Evolutionary conservation across 1,140 invertebrate species (phyloP), one percentile per base, ranked within the genome.

Genomic region (Diuraphis noxia): DNA sequence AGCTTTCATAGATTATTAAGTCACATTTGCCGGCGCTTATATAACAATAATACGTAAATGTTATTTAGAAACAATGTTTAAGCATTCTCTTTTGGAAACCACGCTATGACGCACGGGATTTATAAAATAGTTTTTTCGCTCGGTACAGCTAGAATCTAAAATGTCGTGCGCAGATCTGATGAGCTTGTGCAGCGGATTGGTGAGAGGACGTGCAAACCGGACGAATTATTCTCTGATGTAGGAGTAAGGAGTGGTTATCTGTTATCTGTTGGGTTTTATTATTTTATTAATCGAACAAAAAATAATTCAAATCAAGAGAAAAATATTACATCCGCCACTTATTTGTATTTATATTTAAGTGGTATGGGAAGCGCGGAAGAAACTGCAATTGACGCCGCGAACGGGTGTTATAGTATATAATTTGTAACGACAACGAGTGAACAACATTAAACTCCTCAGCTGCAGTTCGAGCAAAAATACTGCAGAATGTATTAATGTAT

Each of bases 51-150:
- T 81, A 40, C 79, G 23, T 81, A 25, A 40, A 81, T 38, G 79
- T 81, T 81, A 81, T 81, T 81, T 81, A 81, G 79, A 81, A 81
- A 81, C 79, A 81, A 81, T 81, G 38, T 40, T 81, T 81, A 40
- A 40, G 79, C 79, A 81, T 81, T 81, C 79, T 81, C 79, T 81
- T 81, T 81, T 38, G 79, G 79, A 81, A 81, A 81, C 23, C 38
- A 40, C 36, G 34, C 79, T 23, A 81, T 81, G 79, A 40, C 38
- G 38, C 79, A 81, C 38, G 23, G 38, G 79, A 38, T 81, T 81
- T 38, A 81, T 21, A 38, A 81, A 81, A 81, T 81, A 81, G 23
- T 81, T 40, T 38, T 40, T 9, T 38, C 38, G 6, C 36, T 81
- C 79, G 21, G 36, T 13, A 38, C 23, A 2, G n/a, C n/a, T n/a